A percentile compares a stretch with the other conserved stretches of the same genome.
Conservation (phyloP, 2,797 vertebrate genomes). For the Chanos chanos region DNA sequence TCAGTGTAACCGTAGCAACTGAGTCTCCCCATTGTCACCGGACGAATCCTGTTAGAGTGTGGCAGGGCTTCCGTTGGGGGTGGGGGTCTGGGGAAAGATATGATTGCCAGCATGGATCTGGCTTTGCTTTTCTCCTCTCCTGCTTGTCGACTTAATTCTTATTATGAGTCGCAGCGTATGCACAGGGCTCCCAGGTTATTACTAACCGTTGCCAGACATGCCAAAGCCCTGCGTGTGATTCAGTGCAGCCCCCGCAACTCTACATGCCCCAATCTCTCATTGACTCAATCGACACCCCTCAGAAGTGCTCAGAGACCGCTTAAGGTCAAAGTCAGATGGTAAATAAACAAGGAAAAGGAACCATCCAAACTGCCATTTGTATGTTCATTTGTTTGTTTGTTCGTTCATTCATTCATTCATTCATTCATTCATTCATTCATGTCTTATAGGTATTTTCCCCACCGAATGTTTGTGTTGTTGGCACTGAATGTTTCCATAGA, state of each 20-base stretch:
- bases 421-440: too few relatives aligned
- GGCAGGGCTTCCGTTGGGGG: constrained; percentile 5
- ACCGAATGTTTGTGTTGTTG: too few relatives aligned
- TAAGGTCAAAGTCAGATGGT: too few relatives aligned
- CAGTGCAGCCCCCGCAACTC: constrained; percentile 12
- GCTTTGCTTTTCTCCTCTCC: constrained; percentile 7
- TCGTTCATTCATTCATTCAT: too few relatives aligned
- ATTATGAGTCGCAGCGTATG: constrained; percentile 9
- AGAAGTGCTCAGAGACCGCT: too few relatives aligned
- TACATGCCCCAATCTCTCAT: background rate
- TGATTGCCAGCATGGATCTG: background rate
- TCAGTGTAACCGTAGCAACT: constrained; percentile 38
- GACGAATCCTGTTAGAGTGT: constrained; percentile 41
- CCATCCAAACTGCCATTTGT: too few relatives aligned
- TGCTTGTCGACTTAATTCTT: constrained; percentile 22
- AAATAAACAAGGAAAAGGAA: too few relatives aligned
- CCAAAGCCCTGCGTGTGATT: background rate
- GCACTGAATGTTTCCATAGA: too few relatives aligned
- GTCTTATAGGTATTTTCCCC: too few relatives aligned
- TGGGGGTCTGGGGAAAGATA: background rate
- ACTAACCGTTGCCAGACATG: background rate
- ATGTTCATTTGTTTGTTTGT: too few relatives aligned
- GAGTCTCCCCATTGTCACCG: constrained; percentile 31
- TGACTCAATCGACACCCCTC: background rate
- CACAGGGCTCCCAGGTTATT: constrained; percentile 16